These are phyloP conservation scores for Cyphomyrus discorhynchus DNA, from an alignment of 2,113 vertebrate genomes.

Conservation along the genomic window DNA sequence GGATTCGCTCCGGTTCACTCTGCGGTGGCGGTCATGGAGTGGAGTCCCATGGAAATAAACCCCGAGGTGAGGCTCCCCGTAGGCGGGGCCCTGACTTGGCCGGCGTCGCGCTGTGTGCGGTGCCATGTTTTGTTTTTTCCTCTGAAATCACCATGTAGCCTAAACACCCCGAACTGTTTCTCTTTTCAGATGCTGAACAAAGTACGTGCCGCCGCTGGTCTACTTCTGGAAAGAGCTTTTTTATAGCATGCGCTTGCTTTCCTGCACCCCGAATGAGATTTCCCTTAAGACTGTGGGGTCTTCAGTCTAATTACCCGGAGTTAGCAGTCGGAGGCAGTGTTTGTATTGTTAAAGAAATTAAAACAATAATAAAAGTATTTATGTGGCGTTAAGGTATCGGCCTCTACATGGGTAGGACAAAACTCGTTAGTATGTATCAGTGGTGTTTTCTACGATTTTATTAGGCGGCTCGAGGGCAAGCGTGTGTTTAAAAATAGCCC, in stretches of 20 bases:
- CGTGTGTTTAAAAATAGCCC: neutral
- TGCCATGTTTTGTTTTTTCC: neutral
- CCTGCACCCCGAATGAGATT: neutral
- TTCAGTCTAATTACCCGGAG: neutral
- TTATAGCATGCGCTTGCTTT: neutral
- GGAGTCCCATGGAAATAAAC: slow-evolving; percentile 88
- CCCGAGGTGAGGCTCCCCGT: slow-evolving; percentile 69
- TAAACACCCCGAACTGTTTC: neutral
- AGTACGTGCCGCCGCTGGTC: slow-evolving; percentile 47
- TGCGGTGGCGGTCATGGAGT: slow-evolving; percentile 63
- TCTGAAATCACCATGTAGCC: neutral
- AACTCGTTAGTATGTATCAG: neutral
- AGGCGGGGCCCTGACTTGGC: neutral
- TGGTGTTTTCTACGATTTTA: neutral
- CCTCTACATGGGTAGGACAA: neutral
- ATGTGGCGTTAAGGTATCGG: neutral
- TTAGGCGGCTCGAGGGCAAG: neutral
- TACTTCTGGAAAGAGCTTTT: neutral
- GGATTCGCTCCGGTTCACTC: neutral
- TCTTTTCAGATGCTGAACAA: slow-evolving; percentile 75
- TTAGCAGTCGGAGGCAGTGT: neutral
- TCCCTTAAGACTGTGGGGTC: neutral
- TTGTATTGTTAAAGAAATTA: neutral
- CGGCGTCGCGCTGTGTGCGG: neutral
- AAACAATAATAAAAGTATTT: neutral